Percentiles rank a stretch among this genome's conserved stretches.
These are phyloP conservation scores for Dascyllus trimaculatus DNA, from an alignment of 2,113 vertebrate genomes.

Conservation along the genomic window DNA sequence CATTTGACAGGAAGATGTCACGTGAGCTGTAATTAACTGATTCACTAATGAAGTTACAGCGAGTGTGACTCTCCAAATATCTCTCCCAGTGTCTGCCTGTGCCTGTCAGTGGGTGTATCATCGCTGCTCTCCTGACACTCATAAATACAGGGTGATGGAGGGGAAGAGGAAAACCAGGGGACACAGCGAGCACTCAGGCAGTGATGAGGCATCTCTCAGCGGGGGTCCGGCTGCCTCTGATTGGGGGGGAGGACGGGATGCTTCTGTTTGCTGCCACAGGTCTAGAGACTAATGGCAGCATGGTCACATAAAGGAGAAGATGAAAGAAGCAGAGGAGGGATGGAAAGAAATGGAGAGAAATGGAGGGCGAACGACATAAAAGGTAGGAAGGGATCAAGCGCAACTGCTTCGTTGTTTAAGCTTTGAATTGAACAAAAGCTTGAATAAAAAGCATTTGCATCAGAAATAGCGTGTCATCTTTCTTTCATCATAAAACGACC, in stretches of 20 bases:
- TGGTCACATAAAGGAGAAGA: conserved; percentile 5
- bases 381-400: neutral
- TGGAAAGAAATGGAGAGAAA: neutral
- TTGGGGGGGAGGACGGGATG: conserved; percentile 48
- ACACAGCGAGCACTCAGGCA: conserved; percentile 39
- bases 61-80: conserved; percentile 4
- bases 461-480: conserved; percentile 27
- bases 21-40: conserved; percentile 35
- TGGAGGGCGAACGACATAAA: neutral
- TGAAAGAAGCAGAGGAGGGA: conserved; percentile 24
- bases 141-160: conserved; percentile 47
- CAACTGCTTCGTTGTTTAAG: conserved; percentile 30
- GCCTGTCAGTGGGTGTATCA: conserved; percentile 24
- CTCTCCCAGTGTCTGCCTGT: neutral
- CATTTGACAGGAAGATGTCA: conserved; percentile 24
- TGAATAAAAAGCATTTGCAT: conserved; percentile 51
- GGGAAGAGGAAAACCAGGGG: conserved; percentile 12
- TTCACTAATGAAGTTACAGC: conserved; percentile 42
- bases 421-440: conserved; percentile 30
- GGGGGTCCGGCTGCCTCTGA: conserved; percentile 44
- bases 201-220: conserved; percentile 49
- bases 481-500: conserved; percentile 32
- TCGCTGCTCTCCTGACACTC: conserved; percentile 39
- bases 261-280: conserved; percentile 56
- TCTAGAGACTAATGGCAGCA: conserved; percentile 48